phyloP scores from a whole-genome alignment of 2,797 vertebrate genomes.

The Coreius guichenoti region DNA sequence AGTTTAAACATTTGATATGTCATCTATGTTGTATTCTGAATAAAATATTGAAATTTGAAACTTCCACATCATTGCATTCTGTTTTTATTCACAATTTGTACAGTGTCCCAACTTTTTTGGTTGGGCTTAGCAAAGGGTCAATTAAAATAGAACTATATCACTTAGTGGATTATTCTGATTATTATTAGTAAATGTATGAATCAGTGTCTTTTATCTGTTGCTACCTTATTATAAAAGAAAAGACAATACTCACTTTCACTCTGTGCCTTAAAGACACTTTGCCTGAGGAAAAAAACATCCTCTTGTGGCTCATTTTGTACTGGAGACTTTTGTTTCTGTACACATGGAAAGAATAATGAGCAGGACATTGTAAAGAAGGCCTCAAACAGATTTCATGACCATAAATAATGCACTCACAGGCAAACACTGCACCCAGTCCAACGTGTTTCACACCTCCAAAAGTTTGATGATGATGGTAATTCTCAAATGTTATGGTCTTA shows the following conservation, averaged over 20 bases:
- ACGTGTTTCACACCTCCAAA: background rate
- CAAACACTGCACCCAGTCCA: background rate
- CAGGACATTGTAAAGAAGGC: background rate
- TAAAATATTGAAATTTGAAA: too few relatives aligned
- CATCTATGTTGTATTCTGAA: too few relatives aligned
- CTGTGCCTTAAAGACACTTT: background rate
- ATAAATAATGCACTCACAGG: slow-evolving; percentile 5
- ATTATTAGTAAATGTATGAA: too few relatives aligned
- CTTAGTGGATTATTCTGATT: too few relatives aligned
- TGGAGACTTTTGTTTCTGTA: background rate
- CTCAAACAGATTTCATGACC: background rate
- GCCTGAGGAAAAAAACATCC: background rate
- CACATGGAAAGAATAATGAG: slow-evolving; percentile 2
- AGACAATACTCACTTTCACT: background rate
- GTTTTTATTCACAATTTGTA: too few relatives aligned
- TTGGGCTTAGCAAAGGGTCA: background rate
- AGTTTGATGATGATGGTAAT: background rate
- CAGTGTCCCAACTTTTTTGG: too few relatives aligned
- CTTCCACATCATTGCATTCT: too few relatives aligned
- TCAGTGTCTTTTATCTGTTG: background rate
- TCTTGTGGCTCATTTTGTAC: slow-evolving; percentile 7
- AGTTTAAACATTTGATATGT: too few relatives aligned
- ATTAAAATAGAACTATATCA: background rate
- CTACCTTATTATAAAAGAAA: background rate
- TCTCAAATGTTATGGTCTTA: slow-evolving; percentile 5